Conservation (phyloP, 1,140 invertebrate genomes). For the Caenorhabditis briggsae region DNA sequence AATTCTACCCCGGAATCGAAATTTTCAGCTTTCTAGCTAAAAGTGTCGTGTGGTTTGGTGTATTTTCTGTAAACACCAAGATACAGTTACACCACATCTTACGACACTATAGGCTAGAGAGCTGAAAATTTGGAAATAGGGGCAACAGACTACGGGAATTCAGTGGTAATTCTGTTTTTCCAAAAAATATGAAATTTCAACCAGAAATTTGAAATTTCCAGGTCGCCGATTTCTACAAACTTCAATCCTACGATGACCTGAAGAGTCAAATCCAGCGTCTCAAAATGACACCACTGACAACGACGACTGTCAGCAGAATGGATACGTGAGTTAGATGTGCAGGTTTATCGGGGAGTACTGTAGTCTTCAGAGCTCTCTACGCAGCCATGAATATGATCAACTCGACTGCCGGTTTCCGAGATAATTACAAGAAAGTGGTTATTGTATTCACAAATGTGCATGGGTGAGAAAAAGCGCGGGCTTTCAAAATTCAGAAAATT, state of each 20-base stretch:
- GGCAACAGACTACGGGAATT: too few species aligned
- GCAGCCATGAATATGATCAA: conserved; percentile 14
- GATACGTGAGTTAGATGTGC: conserved; percentile 5
- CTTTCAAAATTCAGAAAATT: background rate
- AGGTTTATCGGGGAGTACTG: background rate
- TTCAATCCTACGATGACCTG: conserved; percentile 10
- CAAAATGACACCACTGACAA: conserved; percentile 5
- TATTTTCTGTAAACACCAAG: too few species aligned
- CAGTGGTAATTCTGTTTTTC: background rate
- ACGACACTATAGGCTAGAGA: too few species aligned
- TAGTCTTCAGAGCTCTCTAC: background rate
- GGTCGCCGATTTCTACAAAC: conserved; percentile 40
- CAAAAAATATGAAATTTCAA: background rate
- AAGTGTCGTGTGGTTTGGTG: too few species aligned
- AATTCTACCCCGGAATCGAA: too few species aligned
- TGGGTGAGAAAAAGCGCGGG: background rate
- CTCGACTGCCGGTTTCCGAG: background rate
- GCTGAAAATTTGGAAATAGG: too few species aligned
- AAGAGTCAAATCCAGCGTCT: background rate
- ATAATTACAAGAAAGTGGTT: conserved; percentile 40
- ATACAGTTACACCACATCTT: too few species aligned
- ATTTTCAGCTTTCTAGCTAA: too few species aligned
- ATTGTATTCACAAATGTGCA: conserved; percentile 38
- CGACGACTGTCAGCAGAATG: background rate
- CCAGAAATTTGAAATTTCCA: background rate